Percentiles rank a stretch among this genome's conserved stretches.
phyloP scores from a whole-genome alignment of 2,113 vertebrate species.

The Saccopteryx leptura region DNA sequence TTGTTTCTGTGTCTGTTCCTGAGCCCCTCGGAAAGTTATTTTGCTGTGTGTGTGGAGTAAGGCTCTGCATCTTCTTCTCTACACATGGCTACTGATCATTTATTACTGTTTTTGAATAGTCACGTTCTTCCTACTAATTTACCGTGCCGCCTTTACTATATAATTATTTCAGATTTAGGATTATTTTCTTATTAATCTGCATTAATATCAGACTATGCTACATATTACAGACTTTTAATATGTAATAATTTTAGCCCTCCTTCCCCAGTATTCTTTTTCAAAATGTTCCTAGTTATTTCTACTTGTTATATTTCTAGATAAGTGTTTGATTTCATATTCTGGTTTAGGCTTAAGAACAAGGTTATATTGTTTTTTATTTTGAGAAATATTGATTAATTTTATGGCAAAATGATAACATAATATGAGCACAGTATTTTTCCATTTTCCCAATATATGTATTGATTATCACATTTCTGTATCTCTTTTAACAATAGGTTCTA shows the following conservation, averaged over 20 bases:
- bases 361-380: slow-evolving; percentile 16
- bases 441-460: not conserved
- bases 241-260: not conserved
- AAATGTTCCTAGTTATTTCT: not conserved
- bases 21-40: not conserved
- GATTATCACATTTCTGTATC: not conserved
- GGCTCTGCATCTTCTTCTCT: not conserved
- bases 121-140: not conserved
- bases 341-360: not conserved
- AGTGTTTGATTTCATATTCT: not conserved
- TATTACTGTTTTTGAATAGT: not conserved
- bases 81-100: not conserved
- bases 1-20: not conserved
- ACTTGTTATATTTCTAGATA: not conserved
- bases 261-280: not conserved
- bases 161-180: not conserved
- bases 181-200: not conserved
- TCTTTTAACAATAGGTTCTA: not conserved
- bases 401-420: not conserved
- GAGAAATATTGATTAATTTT: not conserved
- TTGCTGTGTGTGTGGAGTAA: not conserved
- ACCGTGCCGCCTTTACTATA: not conserved
- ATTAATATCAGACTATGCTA: not conserved
- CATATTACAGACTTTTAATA: slow-evolving; percentile 3
- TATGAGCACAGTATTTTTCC: not conserved